phyloP scores from a whole-genome alignment of 2,797 vertebrate genomes.

The Pipistrellus pipistrellus region DNA sequence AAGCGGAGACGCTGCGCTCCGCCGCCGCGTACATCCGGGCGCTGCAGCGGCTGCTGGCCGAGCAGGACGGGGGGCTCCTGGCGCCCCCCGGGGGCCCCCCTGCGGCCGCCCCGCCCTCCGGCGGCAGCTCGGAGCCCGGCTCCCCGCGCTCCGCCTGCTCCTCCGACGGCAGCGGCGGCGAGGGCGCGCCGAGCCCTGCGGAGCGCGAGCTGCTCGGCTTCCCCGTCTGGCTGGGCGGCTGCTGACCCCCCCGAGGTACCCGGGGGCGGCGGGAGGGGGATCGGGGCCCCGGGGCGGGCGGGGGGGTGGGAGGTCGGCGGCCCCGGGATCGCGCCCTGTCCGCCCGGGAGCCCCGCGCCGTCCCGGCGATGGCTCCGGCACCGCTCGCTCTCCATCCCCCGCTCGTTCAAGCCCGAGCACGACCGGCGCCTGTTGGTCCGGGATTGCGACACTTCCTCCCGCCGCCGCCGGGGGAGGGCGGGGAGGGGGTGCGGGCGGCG shows the following conservation, averaged over 20 bases:
- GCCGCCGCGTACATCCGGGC: constrained; percentile 98
- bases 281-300: neutral
- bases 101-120: constrained; percentile 92
- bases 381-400: constrained; percentile 37
- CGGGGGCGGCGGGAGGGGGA: no score
- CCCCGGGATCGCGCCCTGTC: neutral
- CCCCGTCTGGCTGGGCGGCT: constrained; percentile 96
- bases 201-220: constrained; percentile 96
- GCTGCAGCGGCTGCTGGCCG: constrained; percentile 94
- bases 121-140: constrained; percentile 93
- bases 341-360: neutral
- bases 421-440: constrained; percentile 74
- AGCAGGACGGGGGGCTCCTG: constrained; percentile 93
- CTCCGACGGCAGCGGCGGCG: constrained; percentile 93
- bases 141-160: constrained; percentile 93
- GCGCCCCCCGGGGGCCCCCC: constrained; percentile 91
- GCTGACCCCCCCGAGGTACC: constrained; percentile 88
- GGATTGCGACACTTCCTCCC: constrained; percentile 79
- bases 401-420: constrained; percentile 74
- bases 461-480: neutral
- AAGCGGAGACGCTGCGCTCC: constrained; percentile 97
- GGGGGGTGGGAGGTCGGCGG: no score
- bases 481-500: neutral
- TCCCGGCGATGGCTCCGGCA: neutral
- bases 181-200: constrained; percentile 94